Percentiles rank a stretch among this genome's conserved stretches.
These are phyloP conservation scores for Nanorana parkeri DNA, from an alignment of 2,113 vertebrate genomes.

Conservation along the genomic window DNA sequence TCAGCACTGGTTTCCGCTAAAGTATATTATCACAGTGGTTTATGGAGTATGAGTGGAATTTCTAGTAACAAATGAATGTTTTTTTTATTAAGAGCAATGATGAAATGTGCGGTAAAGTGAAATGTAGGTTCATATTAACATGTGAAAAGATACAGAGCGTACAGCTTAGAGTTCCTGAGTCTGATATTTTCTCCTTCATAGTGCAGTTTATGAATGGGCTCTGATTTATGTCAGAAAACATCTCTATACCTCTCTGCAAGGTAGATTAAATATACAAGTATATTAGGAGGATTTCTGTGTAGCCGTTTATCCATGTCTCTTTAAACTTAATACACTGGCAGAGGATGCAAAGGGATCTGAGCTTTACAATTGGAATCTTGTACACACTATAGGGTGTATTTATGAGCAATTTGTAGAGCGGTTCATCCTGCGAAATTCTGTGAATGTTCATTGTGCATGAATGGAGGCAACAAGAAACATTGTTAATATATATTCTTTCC, in stretches of 20 bases:
- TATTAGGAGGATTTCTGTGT: slow-evolving; percentile 46
- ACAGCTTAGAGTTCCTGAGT: slow-evolving; percentile 9
- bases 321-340: slow-evolving; percentile 30
- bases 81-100: too few relatives aligned
- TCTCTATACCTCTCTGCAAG: slow-evolving; percentile 1
- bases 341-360: slow-evolving; percentile 14
- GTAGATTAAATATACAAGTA: slow-evolving; percentile 43
- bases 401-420: too few relatives aligned
- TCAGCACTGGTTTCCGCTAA: too few relatives aligned
- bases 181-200: slow-evolving; percentile 30
- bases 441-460: too few relatives aligned
- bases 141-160: neutral
- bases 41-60: too few relatives aligned
- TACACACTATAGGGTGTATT: too few relatives aligned
- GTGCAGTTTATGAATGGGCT: slow-evolving; percentile 20
- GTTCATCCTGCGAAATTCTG: too few relatives aligned
- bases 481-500: too few relatives aligned
- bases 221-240: slow-evolving; percentile 41
- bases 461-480: too few relatives aligned
- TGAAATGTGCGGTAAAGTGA: neutral
- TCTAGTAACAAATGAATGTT: too few relatives aligned
- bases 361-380: neutral
- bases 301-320: slow-evolving; percentile 23
- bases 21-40: too few relatives aligned
- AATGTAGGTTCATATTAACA: slow-evolving; percentile 22